Base-by-base conservation (phyloP, 2,113 vertebrate genomes). In the Mystacornis crossleyi region DNA sequence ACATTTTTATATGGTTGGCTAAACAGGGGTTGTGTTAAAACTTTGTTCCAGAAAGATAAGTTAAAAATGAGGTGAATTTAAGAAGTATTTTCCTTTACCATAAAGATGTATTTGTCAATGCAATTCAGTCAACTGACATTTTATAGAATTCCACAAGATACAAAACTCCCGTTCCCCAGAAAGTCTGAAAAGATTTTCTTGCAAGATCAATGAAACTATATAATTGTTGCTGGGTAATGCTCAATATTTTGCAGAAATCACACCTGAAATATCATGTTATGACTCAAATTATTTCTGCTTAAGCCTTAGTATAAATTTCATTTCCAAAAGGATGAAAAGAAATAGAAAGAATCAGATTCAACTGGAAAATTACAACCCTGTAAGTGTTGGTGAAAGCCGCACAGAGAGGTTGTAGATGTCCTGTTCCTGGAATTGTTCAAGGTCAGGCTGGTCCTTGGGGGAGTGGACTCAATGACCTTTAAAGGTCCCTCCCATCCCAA, bases 161-260 rank as follows among this genome's bases (percentile, higher is more conserved):
- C 5, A 73, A 65, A 53, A 18, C 5, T 53, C 25, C 8, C 0
- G 0, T 6, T 38, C 33, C 40, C 31, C 26, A 64, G 33, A 62
- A 71, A 75, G 18, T 64, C 48, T 55, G 14, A 81, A 93, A 84
- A 3, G 3, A 34, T 70, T 90, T 90, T 85, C 20, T 67, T 47
- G 17, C 20, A 60, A 47, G 33, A 60, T 67, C 8, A 62, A 31
- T 31, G 12, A 69, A 12, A 42, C 9, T 42, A 9, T 12, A 6
- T 14, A 65, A 55, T 55, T 89, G 8, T 19, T 74, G 3, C 31
- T 60, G 38, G 5, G 3, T 40, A 82, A 64, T 14, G 57, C 3
- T 29, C 4, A 40, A 15, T 51, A 18, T 43, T 67, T 67, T 73
- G 13, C 10, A 69, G 19, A 54, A 87, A 54, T 67, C 18, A 81